Evolutionary conservation across 2,113 vertebrate genomes (phyloP).

Genomic region (Nipponia nippon): DNA sequence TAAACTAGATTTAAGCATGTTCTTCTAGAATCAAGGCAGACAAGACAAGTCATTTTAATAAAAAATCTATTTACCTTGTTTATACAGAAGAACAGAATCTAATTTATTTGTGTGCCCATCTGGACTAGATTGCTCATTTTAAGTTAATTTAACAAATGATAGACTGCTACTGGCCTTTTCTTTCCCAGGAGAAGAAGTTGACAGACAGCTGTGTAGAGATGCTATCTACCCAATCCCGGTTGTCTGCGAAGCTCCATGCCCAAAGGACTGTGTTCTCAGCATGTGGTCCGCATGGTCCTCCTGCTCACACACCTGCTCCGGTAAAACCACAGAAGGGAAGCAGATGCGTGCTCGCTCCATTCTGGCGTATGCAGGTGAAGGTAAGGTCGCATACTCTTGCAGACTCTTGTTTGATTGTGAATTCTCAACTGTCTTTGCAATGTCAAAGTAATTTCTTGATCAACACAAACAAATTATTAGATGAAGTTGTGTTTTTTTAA

Average conservation of each 20-base stretch:
- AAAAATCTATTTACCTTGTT: constrained; percentile 49
- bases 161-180: constrained; percentile 48
- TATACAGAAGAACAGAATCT: constrained; percentile 38
- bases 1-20: neutral
- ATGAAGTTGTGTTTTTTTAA: neutral
- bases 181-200: constrained; percentile 83
- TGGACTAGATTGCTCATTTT: constrained; percentile 56
- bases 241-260: constrained; percentile 86
- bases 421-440: neutral
- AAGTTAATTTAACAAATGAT: constrained; percentile 62
- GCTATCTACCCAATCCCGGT: constrained; percentile 80
- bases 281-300: constrained; percentile 91
- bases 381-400: constrained; percentile 66
- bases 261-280: constrained; percentile 92
- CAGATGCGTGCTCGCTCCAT: constrained; percentile 90
- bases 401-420: neutral
- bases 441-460: neutral
- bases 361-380: constrained; percentile 92
- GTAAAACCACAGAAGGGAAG: constrained; percentile 92
- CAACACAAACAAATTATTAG: neutral
- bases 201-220: constrained; percentile 83
- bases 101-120: constrained; percentile 59
- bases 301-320: constrained; percentile 97
- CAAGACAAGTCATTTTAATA: constrained; percentile 12
- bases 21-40: neutral